Percentiles rank a stretch among this genome's conserved stretches.
These are phyloP conservation scores for Stylophora pistillata DNA, from an alignment of 64 coral and sea anemone genomes.

Conservation along the genomic window DNA sequence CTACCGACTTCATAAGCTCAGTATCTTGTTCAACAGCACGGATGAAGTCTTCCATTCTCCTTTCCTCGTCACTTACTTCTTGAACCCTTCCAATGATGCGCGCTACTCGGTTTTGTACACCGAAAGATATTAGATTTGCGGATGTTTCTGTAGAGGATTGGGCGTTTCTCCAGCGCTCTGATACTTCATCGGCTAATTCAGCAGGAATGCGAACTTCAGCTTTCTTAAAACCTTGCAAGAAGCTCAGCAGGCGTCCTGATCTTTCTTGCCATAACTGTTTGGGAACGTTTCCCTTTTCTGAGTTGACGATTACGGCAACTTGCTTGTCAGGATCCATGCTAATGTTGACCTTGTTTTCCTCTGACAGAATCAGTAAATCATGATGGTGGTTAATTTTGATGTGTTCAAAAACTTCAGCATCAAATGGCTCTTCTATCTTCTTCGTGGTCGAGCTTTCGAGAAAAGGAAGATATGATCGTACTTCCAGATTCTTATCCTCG, in stretches of 20 bases:
- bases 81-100: background rate
- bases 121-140: background rate
- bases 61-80: background rate
- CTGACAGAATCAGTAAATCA: background rate
- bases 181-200: conserved; percentile 1
- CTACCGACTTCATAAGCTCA: conserved; percentile 1
- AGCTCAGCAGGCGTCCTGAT: background rate
- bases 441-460: background rate
- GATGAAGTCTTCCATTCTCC: background rate
- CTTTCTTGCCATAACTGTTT: conserved; percentile 11
- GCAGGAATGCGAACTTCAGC: background rate
- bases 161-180: background rate
- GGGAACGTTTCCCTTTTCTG: background rate
- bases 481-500: background rate
- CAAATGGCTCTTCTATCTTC: background rate
- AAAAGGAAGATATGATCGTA: conserved; percentile 26
- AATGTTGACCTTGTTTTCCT: background rate
- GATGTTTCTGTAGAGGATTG: background rate
- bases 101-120: background rate
- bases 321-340: background rate
- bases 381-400: background rate
- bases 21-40: background rate
- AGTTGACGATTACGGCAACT: background rate
- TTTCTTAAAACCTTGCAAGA: conserved; percentile 20
- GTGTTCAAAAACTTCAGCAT: background rate